Percentiles rank a stretch among this genome's conserved stretches.
Conservation (phyloP, 2,888 invertebrate genomes). For the Athetis lepigone region DNA sequence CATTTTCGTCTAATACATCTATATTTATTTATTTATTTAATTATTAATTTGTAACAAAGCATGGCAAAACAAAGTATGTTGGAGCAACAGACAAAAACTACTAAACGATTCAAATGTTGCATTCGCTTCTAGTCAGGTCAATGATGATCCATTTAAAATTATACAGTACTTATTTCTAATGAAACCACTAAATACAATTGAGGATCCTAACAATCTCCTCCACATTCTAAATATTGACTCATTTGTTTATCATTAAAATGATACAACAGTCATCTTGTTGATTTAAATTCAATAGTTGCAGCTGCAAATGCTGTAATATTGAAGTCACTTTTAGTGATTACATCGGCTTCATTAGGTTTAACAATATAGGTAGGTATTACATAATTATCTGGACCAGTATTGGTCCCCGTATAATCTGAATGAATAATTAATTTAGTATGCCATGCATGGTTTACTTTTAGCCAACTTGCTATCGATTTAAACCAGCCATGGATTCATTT, state of each 20-base stretch:
- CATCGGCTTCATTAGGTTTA: constrained; percentile 3
- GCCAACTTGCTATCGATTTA: neutral
- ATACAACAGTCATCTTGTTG: neutral
- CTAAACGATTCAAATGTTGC: too few species aligned
- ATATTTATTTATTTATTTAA: too few species aligned
- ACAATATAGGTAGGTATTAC: neutral
- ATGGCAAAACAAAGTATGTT: too few species aligned
- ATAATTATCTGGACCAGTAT: neutral
- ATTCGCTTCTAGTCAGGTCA: too few species aligned
- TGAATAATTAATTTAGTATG: neutral
- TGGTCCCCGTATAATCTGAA: neutral
- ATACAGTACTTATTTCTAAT: too few species aligned
- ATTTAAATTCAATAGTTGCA: constrained; percentile 10
- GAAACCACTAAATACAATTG: too few species aligned
- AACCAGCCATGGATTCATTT: neutral
- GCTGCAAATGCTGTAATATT: constrained; percentile 3
- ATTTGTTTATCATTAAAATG: constrained; percentile 15
- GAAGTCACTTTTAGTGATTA: constrained; percentile 14
- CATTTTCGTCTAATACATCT: neutral
- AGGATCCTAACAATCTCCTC: neutral
- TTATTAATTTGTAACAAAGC: too few species aligned
- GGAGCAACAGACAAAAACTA: too few species aligned
- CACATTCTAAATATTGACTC: constrained; percentile 4
- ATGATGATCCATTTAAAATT: too few species aligned
- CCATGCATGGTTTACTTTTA: neutral